phyloP scores from a whole-genome alignment of 1,140 invertebrate species.

The Holotrichia oblita region DNA sequence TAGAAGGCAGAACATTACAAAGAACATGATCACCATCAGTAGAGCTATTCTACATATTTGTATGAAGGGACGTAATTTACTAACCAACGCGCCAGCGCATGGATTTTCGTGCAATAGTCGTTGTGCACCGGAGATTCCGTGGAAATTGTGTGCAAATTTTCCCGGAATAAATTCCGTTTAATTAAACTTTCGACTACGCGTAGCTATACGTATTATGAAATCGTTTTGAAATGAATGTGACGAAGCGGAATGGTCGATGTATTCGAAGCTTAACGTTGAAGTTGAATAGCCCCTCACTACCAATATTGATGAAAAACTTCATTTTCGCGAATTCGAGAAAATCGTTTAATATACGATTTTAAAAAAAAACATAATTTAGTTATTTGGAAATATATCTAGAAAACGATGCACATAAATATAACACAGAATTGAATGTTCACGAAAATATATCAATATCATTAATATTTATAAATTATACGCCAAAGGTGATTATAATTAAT shows the following conservation, averaged over 20 bases:
- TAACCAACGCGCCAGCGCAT: background rate
- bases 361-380: too few relatives aligned
- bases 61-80: background rate
- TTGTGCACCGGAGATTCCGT: background rate
- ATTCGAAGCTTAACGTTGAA: background rate
- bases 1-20: background rate
- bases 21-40: background rate
- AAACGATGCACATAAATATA: too few relatives aligned
- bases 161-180: conserved; percentile 2
- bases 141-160: conserved; percentile 12
- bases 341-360: too few relatives aligned
- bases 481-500: too few relatives aligned
- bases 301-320: too few relatives aligned
- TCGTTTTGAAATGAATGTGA: background rate
- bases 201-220: background rate
- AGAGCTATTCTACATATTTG: background rate
- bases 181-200: background rate
- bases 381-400: too few relatives aligned
- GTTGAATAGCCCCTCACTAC: background rate
- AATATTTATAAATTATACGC: too few relatives aligned
- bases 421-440: too few relatives aligned
- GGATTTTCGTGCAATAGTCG: background rate
- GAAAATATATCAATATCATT: too few relatives aligned
- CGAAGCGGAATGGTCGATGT: background rate
- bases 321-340: too few relatives aligned